Conservation (phyloP, 2,113 vertebrate genomes). For the Echinops telfairi region DNA sequence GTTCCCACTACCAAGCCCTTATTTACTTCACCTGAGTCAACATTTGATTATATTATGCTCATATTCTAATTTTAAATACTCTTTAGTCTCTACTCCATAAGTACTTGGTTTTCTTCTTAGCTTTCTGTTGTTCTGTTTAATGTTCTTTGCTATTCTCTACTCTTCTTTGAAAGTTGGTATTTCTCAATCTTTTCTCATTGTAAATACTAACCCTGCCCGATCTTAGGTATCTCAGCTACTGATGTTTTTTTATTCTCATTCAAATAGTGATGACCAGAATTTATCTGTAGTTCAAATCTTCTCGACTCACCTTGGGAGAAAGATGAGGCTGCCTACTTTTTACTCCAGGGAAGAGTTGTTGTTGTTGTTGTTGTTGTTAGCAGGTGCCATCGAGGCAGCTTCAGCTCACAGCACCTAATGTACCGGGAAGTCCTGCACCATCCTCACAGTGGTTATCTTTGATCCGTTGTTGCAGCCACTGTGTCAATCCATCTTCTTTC, state of each 20-base stretch:
- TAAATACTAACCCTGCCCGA: not conserved
- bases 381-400: no score
- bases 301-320: not conserved
- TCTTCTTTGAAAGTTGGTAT: not conserved
- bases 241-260: not conserved
- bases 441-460: no score
- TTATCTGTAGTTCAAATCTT: not conserved
- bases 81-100: not conserved
- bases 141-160: not conserved
- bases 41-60: constrained; percentile 20
- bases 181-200: not conserved
- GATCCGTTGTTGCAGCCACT: no score
- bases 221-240: not conserved
- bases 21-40: not conserved
- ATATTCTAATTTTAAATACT: constrained; percentile 19
- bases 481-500: no score
- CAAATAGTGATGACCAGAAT: not conserved
- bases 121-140: not conserved
- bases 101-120: not conserved
- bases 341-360: no score
- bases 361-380: no score
- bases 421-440: no score
- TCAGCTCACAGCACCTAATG: no score
- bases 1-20: not conserved
- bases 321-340: no score